Conservation (phyloP, 2,113 vertebrate species). For the Copsychus sechellarum region DNA sequence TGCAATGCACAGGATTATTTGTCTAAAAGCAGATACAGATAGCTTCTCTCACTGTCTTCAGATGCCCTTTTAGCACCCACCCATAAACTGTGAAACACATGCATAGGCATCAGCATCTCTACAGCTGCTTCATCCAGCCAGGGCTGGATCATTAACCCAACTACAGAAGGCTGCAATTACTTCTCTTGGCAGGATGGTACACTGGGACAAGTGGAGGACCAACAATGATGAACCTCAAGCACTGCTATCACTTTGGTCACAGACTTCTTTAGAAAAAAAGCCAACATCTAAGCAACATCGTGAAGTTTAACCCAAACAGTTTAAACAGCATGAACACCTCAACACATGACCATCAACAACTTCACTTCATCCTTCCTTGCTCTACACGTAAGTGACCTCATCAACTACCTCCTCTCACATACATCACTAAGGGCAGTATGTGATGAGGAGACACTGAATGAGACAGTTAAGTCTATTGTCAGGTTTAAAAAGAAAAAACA, state of each 20-base stretch:
- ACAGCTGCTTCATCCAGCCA: not conserved
- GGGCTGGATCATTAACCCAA: not conserved
- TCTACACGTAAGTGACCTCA: not conserved
- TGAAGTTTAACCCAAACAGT: not conserved
- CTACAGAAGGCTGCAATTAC: not conserved
- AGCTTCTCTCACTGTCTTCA: not conserved
- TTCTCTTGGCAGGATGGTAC: not conserved
- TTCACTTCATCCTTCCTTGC: not conserved
- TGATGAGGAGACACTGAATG: not conserved
- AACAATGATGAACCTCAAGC: not conserved
- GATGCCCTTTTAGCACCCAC: not conserved
- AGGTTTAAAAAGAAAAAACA: not conserved
- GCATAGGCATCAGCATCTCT: not conserved
- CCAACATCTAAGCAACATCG: not conserved
- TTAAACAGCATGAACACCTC: not conserved
- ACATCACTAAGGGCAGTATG: not conserved
- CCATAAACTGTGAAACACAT: not conserved
- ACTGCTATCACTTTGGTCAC: not conserved
- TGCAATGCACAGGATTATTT: not conserved
- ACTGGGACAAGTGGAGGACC: not conserved
- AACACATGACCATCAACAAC: not conserved
- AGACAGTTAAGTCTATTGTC: not conserved
- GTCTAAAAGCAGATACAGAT: not conserved
- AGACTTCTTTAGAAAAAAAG: not conserved
- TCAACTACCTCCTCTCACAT: not conserved